Percentiles rank a stretch among this genome's conserved stretches.
phyloP scores from a whole-genome alignment of 2,797 vertebrate species.

The Poeciliopsis turneri region DNA sequence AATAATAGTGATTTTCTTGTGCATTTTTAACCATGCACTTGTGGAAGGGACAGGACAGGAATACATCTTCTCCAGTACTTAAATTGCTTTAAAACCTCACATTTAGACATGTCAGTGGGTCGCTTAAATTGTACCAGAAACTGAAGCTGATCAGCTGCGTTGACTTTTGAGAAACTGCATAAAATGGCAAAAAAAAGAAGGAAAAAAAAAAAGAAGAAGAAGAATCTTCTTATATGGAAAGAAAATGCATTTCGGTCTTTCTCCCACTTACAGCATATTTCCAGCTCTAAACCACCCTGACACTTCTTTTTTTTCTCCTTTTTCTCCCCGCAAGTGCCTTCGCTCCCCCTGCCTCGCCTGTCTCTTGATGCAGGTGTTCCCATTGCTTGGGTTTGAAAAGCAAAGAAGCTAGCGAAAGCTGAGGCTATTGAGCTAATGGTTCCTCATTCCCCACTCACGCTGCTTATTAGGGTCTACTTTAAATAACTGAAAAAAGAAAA shows the following conservation, averaged over 20 bases:
- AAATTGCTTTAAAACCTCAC: conserved; percentile 1
- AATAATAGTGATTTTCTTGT: background rate
- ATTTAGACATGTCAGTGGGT: conserved; percentile 2
- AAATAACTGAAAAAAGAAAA: conserved; percentile 66
- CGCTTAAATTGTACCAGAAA: background rate
- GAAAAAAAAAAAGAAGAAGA: background rate
- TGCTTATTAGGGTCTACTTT: conserved; percentile 70
- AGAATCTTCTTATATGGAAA: background rate
- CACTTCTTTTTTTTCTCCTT: background rate
- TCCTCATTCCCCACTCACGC: conserved; percentile 74
- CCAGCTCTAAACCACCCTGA: conserved; percentile 31
- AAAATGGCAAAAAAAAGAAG: background rate
- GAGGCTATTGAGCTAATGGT: conserved; percentile 73
- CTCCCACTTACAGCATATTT: conserved; percentile 4
- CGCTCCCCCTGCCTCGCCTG: conserved; percentile 4
- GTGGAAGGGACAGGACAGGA: background rate
- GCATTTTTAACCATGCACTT: background rate
- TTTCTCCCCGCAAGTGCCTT: conserved; percentile 3
- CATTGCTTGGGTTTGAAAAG: conserved; percentile 57
- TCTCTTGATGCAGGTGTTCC: conserved; percentile 68
- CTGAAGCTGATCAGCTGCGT: background rate
- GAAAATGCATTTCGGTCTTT: conserved; percentile 9
- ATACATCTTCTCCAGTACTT: background rate
- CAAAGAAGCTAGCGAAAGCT: conserved; percentile 48
- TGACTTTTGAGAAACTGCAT: background rate